Percentiles rank a stretch among this genome's conserved stretches.
Evolutionary conservation across 2,113 vertebrate genomes (phyloP).

Genomic region (Etheostoma spectabile): DNA sequence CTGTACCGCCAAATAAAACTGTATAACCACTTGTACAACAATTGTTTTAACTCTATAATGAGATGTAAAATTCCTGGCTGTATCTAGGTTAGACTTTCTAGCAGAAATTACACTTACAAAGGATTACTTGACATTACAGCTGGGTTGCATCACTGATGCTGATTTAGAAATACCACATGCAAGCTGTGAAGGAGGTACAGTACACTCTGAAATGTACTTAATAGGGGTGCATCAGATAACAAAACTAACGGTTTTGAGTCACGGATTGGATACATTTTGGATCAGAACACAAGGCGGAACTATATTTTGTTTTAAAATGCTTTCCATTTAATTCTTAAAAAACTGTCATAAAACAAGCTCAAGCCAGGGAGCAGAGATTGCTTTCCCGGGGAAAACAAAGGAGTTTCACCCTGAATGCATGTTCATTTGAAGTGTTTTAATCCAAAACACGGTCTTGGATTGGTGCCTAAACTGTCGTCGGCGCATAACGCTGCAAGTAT

Average conservation of each 20-base stretch:
- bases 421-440: no score
- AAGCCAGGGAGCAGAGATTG: no score
- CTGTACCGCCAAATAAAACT: constrained; percentile 1
- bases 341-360: no score
- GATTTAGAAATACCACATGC: constrained; percentile 5
- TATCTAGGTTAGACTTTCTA: constrained; percentile 54
- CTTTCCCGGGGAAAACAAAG: no score
- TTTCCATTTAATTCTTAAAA: no score
- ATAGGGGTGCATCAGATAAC: neutral
- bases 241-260: no score
- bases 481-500: neutral
- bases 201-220: neutral
- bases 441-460: no score
- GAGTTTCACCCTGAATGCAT: no score
- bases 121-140: constrained; percentile 48
- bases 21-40: constrained; percentile 8
- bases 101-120: constrained; percentile 20
- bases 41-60: constrained; percentile 45
- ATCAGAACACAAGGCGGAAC: no score
- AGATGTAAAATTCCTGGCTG: constrained; percentile 33
- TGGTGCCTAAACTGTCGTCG: no score
- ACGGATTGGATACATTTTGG: no score
- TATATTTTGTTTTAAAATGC: no score
- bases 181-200: constrained; percentile 11
- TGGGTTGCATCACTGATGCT: constrained; percentile 50